Percentiles rank a stretch among this genome's conserved stretches.
Evolutionary conservation across 2,113 vertebrate genomes (phyloP).

Genomic region (Prochilodus magdalenae): DNA sequence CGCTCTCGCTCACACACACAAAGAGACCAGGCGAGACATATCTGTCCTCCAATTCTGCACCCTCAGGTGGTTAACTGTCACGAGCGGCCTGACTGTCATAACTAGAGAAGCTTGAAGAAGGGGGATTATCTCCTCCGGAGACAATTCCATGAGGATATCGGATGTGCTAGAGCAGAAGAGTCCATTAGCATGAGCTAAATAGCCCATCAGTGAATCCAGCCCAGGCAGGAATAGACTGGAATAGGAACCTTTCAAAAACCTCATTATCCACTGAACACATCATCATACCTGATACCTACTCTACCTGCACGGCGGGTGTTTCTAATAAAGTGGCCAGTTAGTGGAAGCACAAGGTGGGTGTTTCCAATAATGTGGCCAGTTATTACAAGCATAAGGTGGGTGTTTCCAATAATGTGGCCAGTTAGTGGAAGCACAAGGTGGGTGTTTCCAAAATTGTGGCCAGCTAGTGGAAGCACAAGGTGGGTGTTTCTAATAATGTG

Average conservation of each 20-base stretch:
- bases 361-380: no score
- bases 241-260: neutral
- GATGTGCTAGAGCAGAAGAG: neutral
- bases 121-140: neutral
- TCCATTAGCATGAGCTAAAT: slow-evolving; percentile 1
- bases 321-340: no score
- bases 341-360: no score
- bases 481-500: no score
- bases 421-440: no score
- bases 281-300: neutral
- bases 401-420: no score
- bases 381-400: no score
- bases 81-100: neutral
- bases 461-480: no score
- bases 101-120: neutral
- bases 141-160: neutral
- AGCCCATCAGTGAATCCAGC: neutral
- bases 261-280: neutral
- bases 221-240: neutral
- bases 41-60: neutral
- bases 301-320: no score
- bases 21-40: neutral
- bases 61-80: neutral
- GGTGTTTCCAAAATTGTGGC: no score
- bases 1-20: neutral